These are phyloP conservation scores for Drosophila mayri DNA, from an alignment of 1,140 invertebrate genomes.

Conservation along the genomic window DNA sequence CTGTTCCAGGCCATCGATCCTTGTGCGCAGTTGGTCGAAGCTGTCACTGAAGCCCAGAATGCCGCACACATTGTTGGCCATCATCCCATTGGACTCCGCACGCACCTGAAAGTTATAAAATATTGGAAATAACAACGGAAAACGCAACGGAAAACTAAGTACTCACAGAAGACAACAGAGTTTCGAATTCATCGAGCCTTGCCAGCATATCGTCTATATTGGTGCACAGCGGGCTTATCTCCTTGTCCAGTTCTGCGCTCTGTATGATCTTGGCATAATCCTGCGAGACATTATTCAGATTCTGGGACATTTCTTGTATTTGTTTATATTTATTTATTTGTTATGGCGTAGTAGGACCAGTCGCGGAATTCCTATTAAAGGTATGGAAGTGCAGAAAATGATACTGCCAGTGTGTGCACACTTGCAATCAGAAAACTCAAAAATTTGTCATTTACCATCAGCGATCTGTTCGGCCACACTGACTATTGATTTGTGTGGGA, in stretches of 20 bases:
- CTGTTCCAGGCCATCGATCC: conserved; percentile 74
- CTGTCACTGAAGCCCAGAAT: conserved; percentile 62
- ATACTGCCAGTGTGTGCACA: not conserved
- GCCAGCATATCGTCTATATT: conserved; percentile 83
- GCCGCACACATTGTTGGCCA: conserved; percentile 71
- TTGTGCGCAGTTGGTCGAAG: conserved; percentile 57
- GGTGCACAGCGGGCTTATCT: conserved; percentile 77
- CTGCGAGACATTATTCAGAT: conserved; percentile 28
- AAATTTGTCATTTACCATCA: not conserved
- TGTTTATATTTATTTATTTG: conserved; percentile 16
- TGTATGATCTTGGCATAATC: conserved; percentile 74
- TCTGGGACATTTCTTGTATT: conserved; percentile 21
- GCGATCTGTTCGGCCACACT: not conserved
- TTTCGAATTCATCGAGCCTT: conserved; percentile 78
- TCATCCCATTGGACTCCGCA: conserved; percentile 72
- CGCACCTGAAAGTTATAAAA: conserved; percentile 59
- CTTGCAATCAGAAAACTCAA: not conserved
- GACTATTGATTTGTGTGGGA: conserved; percentile 61
- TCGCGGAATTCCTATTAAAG: too few relatives aligned
- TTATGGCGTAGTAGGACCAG: conserved; percentile 3
- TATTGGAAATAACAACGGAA: not conserved
- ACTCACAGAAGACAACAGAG: conserved; percentile 61
- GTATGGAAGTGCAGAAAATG: too few relatives aligned
- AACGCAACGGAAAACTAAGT: not conserved
- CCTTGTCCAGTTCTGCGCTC: conserved; percentile 67